Evolutionary conservation across 2,888 invertebrate species (phyloP).

Genomic region (Dicranocentrus wangi): DNA sequence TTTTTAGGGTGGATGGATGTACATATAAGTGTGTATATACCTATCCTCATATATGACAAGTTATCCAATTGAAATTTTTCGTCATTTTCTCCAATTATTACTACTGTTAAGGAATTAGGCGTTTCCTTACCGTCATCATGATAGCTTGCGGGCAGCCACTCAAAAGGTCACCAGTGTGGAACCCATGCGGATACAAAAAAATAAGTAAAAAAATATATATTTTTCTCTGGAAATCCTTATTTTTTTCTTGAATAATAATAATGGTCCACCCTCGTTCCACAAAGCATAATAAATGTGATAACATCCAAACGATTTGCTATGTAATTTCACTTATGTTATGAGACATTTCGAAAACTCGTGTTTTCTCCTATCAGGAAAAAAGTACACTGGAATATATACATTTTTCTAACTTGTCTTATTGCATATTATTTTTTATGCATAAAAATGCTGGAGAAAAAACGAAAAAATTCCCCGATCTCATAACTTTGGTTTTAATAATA

Average conservation of each 20-base stretch:
- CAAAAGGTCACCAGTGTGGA: slow-evolving; percentile 39
- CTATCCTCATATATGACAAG: slow-evolving; percentile 35
- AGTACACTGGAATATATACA: neutral
- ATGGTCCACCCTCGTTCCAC: slow-evolving; percentile 10
- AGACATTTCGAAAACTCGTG: slow-evolving; percentile 25
- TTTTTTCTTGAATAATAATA: neutral
- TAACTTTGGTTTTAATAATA: slow-evolving; percentile 48
- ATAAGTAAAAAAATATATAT: slow-evolving; percentile 14
- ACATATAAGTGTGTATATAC: neutral
- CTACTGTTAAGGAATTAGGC: slow-evolving; percentile 52
- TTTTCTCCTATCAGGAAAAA: slow-evolving; percentile 19
- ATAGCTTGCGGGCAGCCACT: slow-evolving; percentile 28
- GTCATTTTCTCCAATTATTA: slow-evolving; percentile 41
- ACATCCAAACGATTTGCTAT: slow-evolving; percentile 50
- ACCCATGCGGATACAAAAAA: too few species aligned
- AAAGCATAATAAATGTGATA: slow-evolving; percentile 42
- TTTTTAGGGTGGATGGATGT: neutral
- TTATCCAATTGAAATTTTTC: slow-evolving; percentile 55
- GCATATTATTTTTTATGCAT: slow-evolving; percentile 18
- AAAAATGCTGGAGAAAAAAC: slow-evolving; percentile 35
- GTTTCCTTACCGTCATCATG: slow-evolving; percentile 47
- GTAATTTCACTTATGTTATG: slow-evolving; percentile 28
- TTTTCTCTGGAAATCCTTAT: neutral
- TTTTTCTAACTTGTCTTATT: slow-evolving; percentile 8
- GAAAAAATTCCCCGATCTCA: slow-evolving; percentile 25